Base-by-base conservation (phyloP, 2,113 vertebrate species). In the Zapornia atra region DNA sequence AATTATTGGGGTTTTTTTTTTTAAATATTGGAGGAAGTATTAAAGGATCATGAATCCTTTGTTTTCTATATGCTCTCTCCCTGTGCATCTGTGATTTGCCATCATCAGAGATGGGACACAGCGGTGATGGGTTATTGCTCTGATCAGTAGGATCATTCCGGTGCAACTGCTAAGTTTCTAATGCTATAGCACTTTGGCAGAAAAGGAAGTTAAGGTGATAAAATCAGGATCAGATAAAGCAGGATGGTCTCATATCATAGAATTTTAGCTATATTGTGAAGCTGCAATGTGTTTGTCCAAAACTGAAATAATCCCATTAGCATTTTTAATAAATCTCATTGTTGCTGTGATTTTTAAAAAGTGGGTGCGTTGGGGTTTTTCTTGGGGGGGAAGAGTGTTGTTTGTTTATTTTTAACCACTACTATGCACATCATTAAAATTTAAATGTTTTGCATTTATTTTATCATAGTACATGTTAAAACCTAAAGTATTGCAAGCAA, bases 311-410 rank as follows among this genome's bases (percentile, higher is more conserved):
- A 70, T 65, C 73, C 22, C 21, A 5, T 33, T 33, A 66, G 5
- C 7, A 29, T 59, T 88, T 96, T 68, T 24, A 82, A 88, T 68
- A 85, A 56, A 76, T 51, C 16, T 9, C 40, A 12, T 53, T 6
- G 31, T 15, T 21, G 29, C 2, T 61, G 4, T 26, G 19, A 68
- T 60, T 90, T 87, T 84, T 40, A 53, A 70, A 78, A 65, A 9
- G 11, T 38, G 14, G 8, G 38, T 76, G 1, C 15, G 51, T 10
- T 6, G 8, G 3, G 8, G 2, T 0, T 13, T 57, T 90, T 44
- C n/a, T 38, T 17, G 1, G 2, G 9, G 14, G 5, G 24, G 2
- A 1, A 12, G 6, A 4, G 10, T 36, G 24, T 13, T 33, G 2
- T 33, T 11, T 14, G 48, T 54, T 54, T 15, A 40, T 33, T 46